Percentiles rank a stretch among this genome's conserved stretches.
These are phyloP conservation scores for Esox lucius DNA, from an alignment of 2,797 vertebrate species.

Conservation along the genomic window DNA sequence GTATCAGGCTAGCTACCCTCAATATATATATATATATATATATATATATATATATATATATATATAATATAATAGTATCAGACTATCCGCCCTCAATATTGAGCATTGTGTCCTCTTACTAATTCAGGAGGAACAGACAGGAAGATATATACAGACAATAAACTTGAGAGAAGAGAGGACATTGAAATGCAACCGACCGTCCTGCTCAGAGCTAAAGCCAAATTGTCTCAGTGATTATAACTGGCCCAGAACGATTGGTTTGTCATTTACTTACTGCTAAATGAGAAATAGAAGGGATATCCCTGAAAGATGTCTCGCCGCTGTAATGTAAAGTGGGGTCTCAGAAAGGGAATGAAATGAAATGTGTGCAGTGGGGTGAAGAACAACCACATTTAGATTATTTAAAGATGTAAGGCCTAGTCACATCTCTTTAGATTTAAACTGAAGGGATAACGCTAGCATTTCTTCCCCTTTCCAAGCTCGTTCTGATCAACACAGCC, in stretches of 20 bases:
- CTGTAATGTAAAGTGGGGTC: conserved; percentile 18
- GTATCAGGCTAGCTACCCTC: too few species aligned
- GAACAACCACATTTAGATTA: conserved; percentile 46
- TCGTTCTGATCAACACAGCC: conserved; percentile 21
- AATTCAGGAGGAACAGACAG: neutral
- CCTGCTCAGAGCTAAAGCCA: conserved; percentile 26
- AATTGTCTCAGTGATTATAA: conserved; percentile 38
- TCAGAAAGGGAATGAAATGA: conserved; percentile 34
- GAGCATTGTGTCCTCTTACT: neutral
- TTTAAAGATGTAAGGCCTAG: conserved; percentile 46
- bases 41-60: too few species aligned
- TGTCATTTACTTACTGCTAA: conserved; percentile 56
- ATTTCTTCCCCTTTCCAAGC: conserved; percentile 31
- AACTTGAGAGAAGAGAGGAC: neutral
- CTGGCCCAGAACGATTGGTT: conserved; percentile 19
- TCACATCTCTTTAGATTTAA: conserved; percentile 43
- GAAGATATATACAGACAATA: conserved; percentile 4
- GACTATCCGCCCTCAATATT: too few species aligned
- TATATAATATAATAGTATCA: too few species aligned
- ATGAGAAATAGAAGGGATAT: conserved; percentile 48
- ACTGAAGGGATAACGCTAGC: conserved; percentile 27
- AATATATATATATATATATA: too few species aligned
- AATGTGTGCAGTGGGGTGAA: conserved; percentile 44
- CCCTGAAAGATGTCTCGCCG: conserved; percentile 30
- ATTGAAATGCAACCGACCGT: conserved; percentile 33